Conservation (phyloP, 2,797 vertebrate genomes). For the Synaphobranchus kaupii region DNA sequence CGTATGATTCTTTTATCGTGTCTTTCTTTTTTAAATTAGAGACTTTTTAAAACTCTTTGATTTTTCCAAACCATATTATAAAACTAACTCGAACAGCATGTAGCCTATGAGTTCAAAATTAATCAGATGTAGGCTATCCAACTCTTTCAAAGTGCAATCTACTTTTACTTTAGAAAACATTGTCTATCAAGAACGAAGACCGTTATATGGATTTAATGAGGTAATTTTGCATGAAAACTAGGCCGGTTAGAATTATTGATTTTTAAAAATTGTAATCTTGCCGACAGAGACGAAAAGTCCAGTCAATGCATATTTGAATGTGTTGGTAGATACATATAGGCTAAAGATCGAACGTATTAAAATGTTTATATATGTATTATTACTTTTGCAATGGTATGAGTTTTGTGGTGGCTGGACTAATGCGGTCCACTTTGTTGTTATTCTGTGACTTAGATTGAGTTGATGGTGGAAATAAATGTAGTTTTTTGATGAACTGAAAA, state of each 20-base stretch:
- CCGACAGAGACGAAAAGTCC: background rate
- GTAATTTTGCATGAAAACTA: background rate
- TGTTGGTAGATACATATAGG: background rate
- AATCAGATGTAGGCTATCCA: too few species aligned
- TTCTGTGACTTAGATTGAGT: constrained; percentile 68
- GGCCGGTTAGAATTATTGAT: background rate
- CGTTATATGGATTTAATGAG: background rate
- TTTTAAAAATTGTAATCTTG: background rate
- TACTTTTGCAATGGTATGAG: background rate
- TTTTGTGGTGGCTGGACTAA: background rate
- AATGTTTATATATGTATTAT: background rate
- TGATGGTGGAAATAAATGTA: constrained; percentile 73
- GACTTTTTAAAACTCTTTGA: too few species aligned
- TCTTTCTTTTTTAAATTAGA: too few species aligned
- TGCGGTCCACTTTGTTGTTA: constrained; percentile 21
- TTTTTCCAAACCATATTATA: too few species aligned
- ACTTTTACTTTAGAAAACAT: background rate
- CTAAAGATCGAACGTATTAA: background rate
- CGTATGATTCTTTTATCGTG: too few species aligned
- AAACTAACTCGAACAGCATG: too few species aligned
- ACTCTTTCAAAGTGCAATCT: background rate
- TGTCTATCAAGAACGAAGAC: background rate
- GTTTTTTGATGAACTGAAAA: constrained; percentile 51
- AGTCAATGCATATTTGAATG: background rate
- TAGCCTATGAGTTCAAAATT: too few species aligned